Conservation (phyloP, 1,140 invertebrate genomes). For the Asbolus verrucosus region DNA sequence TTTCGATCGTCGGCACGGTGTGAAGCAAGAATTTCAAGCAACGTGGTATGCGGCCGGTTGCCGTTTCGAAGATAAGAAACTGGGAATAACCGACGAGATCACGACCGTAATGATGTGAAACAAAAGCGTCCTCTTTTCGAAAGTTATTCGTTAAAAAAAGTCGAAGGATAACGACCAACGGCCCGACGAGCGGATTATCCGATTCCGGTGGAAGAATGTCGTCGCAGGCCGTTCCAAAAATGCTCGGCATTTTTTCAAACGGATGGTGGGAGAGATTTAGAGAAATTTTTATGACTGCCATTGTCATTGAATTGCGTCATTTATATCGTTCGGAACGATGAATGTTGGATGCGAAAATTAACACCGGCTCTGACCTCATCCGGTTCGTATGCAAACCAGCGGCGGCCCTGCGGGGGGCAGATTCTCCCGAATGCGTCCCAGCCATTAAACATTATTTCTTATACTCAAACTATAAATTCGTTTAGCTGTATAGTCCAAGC, state of each 20-base stretch:
- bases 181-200: conserved; percentile 14
- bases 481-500: no score
- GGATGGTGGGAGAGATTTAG: conserved; percentile 12
- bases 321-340: no score
- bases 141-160: no score
- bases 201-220: conserved; percentile 30
- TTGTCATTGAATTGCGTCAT: no score
- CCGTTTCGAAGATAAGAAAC: conserved; percentile 29
- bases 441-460: no score
- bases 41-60: conserved; percentile 30
- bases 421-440: no score
- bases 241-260: conserved; percentile 11
- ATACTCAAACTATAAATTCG: no score
- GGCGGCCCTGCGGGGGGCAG: no score
- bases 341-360: no score
- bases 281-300: conserved; percentile 14
- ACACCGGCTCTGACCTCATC: no score
- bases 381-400: no score
- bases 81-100: conserved; percentile 24
- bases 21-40: conserved; percentile 34
- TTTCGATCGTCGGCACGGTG: conserved; percentile 12
- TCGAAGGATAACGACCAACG: conserved; percentile 10
- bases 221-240: background rate
- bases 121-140: conserved; percentile 14
- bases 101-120: conserved; percentile 30